Conservation (phyloP, 2,797 vertebrate genomes). For the Mus spretus region DNA sequence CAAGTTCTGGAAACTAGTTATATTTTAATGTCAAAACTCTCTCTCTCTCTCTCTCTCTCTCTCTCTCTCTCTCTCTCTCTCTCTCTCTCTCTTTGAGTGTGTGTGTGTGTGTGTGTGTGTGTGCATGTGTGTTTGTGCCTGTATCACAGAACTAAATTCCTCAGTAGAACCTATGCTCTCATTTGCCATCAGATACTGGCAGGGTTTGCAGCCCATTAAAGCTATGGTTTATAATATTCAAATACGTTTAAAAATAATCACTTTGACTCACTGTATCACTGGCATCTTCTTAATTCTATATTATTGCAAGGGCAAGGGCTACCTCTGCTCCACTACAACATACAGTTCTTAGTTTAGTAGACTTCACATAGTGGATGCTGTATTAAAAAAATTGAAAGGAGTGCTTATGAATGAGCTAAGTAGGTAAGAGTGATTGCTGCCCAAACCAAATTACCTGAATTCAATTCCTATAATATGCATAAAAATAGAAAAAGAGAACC, state of each 20-base stretch:
- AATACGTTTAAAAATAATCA: neutral
- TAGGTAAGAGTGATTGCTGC: neutral
- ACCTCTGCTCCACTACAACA: neutral
- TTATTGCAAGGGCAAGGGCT: neutral
- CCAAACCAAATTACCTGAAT: neutral
- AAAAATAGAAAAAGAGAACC: neutral
- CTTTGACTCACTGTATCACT: neutral
- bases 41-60: no score
- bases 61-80: no score
- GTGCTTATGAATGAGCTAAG: neutral
- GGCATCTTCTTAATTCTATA: neutral
- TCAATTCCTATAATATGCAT: neutral
- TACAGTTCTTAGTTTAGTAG: neutral
- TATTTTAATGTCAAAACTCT: no score
- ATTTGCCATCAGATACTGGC: neutral
- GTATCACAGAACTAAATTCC: neutral
- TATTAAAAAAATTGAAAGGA: neutral
- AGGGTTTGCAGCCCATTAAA: no score
- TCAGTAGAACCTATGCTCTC: neutral
- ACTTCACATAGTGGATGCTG: neutral
- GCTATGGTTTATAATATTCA: neutral
- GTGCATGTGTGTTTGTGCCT: no score
- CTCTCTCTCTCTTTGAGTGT: no score
- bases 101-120: no score
- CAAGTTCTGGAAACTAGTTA: no score